Percentiles rank a stretch among this genome's conserved stretches.
phyloP scores from a whole-genome alignment of 2,113 vertebrate genomes.

The Gnathonemus echidnorhynchus region DNA sequence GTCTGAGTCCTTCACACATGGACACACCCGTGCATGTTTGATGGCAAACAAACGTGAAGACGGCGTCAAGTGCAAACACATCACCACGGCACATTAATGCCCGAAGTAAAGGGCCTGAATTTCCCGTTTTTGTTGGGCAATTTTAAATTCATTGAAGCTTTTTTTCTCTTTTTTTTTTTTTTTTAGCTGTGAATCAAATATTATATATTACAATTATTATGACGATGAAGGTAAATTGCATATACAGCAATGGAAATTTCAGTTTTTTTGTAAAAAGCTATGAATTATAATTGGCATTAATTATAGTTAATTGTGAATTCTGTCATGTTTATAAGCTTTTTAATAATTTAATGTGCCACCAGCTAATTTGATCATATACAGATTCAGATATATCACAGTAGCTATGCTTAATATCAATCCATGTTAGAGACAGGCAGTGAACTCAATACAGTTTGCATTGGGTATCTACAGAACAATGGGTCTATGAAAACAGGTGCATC shows the following conservation, averaged over 20 bases:
- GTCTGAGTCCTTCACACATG: constrained; percentile 13
- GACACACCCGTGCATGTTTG: constrained; percentile 7
- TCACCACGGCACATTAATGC: background rate
- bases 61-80: background rate
- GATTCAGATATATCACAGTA: background rate
- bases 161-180: background rate
- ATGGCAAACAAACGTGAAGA: background rate
- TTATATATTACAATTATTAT: background rate
- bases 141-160: background rate
- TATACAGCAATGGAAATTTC: background rate
- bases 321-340: background rate
- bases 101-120: background rate
- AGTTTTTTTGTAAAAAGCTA: background rate
- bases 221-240: background rate
- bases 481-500: background rate
- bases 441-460: background rate
- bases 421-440: background rate
- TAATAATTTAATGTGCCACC: background rate
- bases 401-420: background rate
- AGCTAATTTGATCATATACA: background rate
- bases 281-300: background rate
- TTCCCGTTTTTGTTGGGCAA: too few relatives aligned
- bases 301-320: background rate
- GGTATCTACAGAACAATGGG: background rate
- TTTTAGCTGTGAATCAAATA: background rate